Conservation (phyloP, 2,113 vertebrate genomes). For the Dipodomys merriami region DNA sequence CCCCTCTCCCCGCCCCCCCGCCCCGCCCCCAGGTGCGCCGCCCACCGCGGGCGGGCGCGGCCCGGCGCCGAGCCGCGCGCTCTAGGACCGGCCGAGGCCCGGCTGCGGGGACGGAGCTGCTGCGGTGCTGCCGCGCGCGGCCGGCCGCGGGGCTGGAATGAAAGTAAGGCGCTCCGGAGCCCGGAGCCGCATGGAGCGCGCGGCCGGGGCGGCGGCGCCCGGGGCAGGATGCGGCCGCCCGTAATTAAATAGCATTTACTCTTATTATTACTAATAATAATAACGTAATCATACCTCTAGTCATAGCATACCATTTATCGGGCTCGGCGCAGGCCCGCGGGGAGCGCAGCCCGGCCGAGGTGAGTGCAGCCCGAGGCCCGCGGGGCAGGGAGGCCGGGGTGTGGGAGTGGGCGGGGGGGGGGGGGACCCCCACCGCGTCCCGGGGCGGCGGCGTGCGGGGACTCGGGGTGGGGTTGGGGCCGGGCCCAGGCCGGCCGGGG, state of each 20-base stretch:
- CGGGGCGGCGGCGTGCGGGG: not conserved
- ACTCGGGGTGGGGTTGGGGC: not conserved
- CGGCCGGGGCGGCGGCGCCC: constrained; percentile 87
- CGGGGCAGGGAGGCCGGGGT: constrained; percentile 16
- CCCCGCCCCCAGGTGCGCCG: constrained; percentile 60
- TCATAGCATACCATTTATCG: constrained; percentile 89
- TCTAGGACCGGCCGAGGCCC: constrained; percentile 86
- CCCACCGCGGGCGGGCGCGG: constrained; percentile 59
- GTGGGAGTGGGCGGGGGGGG: not conserved
- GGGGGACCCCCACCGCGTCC: not conserved
- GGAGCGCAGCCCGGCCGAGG: constrained; percentile 78
- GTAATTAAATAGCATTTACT: constrained; percentile 90
- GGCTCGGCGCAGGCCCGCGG: constrained; percentile 84
- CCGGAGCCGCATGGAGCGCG: constrained; percentile 86
- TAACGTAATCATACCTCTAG: constrained; percentile 91
- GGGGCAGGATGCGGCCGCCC: constrained; percentile 87
- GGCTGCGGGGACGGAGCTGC: constrained; percentile 81
- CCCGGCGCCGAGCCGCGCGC: constrained; percentile 72
- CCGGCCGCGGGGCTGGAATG: constrained; percentile 86
- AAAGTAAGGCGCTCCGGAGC: constrained; percentile 87
- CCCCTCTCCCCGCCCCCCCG: constrained; percentile 58
- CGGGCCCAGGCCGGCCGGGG: not conserved
- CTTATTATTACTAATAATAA: constrained; percentile 90
- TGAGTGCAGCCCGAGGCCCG: constrained; percentile 61
- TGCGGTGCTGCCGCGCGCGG: constrained; percentile 81